Conservation (phyloP, 2,888 invertebrate species). For the Amiota mariae region DNA sequence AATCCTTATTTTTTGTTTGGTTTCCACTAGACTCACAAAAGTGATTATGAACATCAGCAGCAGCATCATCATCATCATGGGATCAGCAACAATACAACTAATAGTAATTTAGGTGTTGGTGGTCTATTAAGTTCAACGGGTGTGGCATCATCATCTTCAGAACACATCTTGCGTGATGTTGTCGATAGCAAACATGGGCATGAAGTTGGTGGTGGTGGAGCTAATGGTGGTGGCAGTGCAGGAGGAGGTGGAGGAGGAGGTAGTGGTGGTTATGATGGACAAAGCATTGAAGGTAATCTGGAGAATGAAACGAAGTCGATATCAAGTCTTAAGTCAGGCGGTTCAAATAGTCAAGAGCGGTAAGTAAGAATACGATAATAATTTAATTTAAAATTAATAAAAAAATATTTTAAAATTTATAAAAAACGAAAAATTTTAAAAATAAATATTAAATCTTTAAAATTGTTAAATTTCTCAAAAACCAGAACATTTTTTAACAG, state of each 20-base stretch:
- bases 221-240: constrained; percentile 22
- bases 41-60: constrained; percentile 64
- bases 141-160: constrained; percentile 45
- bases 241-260: constrained; percentile 23
- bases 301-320: constrained; percentile 94
- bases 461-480: too few relatives aligned
- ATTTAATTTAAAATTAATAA: constrained; percentile 16
- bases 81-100: constrained; percentile 41
- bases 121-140: constrained; percentile 5
- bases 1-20: constrained; percentile 19
- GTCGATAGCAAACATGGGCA: constrained; percentile 54
- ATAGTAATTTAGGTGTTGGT: constrained; percentile 1
- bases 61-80: constrained; percentile 50
- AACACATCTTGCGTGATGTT: constrained; percentile 47
- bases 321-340: constrained; percentile 85
- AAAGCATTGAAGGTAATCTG: constrained; percentile 93
- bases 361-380: constrained; percentile 65
- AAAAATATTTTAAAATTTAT: neutral
- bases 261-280: constrained; percentile 82
- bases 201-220: neutral
- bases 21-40: constrained; percentile 63
- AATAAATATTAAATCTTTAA: too few relatives aligned
- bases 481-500: too few relatives aligned
- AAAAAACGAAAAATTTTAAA: too few relatives aligned
- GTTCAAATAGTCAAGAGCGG: constrained; percentile 87